Evolutionary conservation across 2,113 vertebrate genomes (phyloP).

Genomic region (Phyllopteryx taeniolatus): DNA sequence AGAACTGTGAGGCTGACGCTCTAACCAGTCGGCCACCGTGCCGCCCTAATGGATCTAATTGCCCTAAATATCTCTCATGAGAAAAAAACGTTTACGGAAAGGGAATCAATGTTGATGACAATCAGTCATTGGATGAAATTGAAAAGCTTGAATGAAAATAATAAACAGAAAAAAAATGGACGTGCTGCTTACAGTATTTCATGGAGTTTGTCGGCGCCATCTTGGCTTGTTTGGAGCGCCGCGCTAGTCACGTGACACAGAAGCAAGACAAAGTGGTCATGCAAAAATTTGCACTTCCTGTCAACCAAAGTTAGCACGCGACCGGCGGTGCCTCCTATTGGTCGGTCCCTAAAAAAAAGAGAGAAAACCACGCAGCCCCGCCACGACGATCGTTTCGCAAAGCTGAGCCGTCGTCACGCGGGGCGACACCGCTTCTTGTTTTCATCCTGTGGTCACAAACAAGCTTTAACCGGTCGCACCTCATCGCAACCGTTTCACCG

Average conservation of each 20-base stretch:
- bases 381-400: conserved; percentile 15
- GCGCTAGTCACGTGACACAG: conserved; percentile 1
- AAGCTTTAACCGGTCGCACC: conserved; percentile 87
- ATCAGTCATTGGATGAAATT: neutral
- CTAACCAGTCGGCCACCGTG: too few relatives aligned
- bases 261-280: conserved; percentile 77
- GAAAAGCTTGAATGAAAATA: neutral
- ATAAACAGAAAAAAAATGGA: neutral
- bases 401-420: conserved; percentile 21
- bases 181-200: conserved; percentile 17
- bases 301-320: conserved; percentile 88
- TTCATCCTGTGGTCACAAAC: conserved; percentile 82
- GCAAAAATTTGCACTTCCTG: conserved; percentile 93
- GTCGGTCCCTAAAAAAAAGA: conserved; percentile 67
- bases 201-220: neutral
- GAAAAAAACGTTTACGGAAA: neutral
- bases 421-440: conserved; percentile 11
- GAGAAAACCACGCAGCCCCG: conserved; percentile 5
- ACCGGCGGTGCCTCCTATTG: conserved; percentile 77
- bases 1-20: too few relatives aligned
- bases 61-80: neutral
- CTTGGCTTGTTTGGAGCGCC: neutral
- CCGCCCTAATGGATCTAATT: neutral
- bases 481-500: conserved; percentile 62
- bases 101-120: neutral